Evolutionary conservation across 2,888 invertebrate species (phyloP).

Genomic region (Polylopha cassiicola): DNA sequence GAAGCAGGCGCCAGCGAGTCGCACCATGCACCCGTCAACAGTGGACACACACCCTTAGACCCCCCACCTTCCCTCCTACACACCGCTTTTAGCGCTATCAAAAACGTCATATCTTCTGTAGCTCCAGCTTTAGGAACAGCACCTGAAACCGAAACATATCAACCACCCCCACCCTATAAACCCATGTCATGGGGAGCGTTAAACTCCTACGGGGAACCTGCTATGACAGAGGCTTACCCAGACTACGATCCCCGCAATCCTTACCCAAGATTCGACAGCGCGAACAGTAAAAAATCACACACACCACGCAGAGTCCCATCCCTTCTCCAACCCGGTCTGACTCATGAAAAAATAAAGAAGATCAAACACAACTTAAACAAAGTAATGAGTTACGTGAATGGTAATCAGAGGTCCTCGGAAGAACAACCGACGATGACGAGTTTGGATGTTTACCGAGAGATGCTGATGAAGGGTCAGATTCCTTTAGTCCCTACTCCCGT

Average conservation of each 20-base stretch:
- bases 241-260: constrained; percentile 53
- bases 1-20: constrained; percentile 43
- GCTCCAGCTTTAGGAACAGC: constrained; percentile 29
- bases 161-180: constrained; percentile 59
- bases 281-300: constrained; percentile 47
- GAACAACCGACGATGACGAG: constrained; percentile 46
- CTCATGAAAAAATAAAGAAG: constrained; percentile 61
- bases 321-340: constrained; percentile 41
- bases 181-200: constrained; percentile 63
- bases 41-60: constrained; percentile 55
- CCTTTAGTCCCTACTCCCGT: constrained; percentile 58
- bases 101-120: constrained; percentile 49
- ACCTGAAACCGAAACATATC: constrained; percentile 30
- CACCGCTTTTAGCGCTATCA: constrained; percentile 62
- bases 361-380: constrained; percentile 61
- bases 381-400: constrained; percentile 47
- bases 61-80: constrained; percentile 61
- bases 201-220: constrained; percentile 68
- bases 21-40: constrained; percentile 37
- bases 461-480: constrained; percentile 48
- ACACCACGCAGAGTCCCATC: constrained; percentile 30
- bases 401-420: constrained; percentile 59
- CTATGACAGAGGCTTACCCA: constrained; percentile 48
- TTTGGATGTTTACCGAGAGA: constrained; percentile 43
- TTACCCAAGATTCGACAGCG: constrained; percentile 48